Evolutionary conservation across 2,113 vertebrate species (phyloP).

Genomic region (Ammodytes dubius): DNA sequence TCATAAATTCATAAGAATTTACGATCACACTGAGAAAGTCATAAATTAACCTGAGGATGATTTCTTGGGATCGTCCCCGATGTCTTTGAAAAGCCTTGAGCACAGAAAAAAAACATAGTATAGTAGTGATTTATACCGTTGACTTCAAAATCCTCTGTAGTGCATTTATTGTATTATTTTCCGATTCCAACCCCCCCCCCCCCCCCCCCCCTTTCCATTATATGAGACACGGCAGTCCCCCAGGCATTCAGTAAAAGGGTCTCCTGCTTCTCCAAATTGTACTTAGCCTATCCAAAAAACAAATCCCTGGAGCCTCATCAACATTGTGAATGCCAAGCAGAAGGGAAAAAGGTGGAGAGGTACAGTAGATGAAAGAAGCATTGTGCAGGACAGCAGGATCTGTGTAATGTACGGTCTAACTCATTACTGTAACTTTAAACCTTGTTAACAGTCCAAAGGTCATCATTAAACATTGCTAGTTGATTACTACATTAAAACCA

Average conservation of each 20-base stretch:
- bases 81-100: constrained; percentile 14
- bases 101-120: neutral
- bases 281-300: constrained; percentile 18
- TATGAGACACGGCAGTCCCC: constrained; percentile 14
- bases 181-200: too few species aligned
- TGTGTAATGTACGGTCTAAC: constrained; percentile 27
- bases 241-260: neutral
- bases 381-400: constrained; percentile 36
- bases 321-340: constrained; percentile 43
- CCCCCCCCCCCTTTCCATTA: constrained; percentile 13
- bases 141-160: constrained; percentile 19
- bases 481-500: neutral
- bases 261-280: constrained; percentile 15
- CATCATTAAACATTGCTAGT: constrained; percentile 12
- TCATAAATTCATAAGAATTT: constrained; percentile 5
- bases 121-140: constrained; percentile 15
- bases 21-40: constrained; percentile 7
- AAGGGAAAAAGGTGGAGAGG: constrained; percentile 25
- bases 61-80: constrained; percentile 2
- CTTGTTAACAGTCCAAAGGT: constrained; percentile 23
- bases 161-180: constrained; percentile 11
- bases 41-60: neutral
- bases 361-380: constrained; percentile 32
- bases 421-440: constrained; percentile 28
- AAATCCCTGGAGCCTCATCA: constrained; percentile 44